Conservation (phyloP, 2,797 vertebrate species). For the Lepus townsendii region DNA sequence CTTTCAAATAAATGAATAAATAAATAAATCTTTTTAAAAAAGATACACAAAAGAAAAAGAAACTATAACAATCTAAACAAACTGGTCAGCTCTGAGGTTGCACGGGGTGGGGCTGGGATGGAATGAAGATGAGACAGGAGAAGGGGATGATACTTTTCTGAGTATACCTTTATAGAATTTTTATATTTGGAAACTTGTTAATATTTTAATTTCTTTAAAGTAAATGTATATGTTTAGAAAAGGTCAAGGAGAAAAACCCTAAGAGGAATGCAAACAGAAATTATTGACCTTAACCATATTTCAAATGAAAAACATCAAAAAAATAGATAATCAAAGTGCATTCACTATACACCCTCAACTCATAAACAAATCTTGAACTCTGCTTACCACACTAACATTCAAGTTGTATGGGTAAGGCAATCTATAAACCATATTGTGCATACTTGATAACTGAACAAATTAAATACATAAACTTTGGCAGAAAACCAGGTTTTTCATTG, state of each 20-base stretch:
- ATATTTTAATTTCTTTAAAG: constrained; percentile 32
- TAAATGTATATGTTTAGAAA: not conserved
- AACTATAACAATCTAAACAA: not conserved
- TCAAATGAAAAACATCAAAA: constrained; percentile 23
- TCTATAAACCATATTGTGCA: constrained; percentile 15
- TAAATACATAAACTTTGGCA: not conserved
- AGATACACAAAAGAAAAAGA: not conserved
- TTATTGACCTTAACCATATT: not conserved
- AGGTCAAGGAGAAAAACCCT: not conserved
- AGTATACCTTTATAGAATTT: not conserved
- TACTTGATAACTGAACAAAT: not conserved
- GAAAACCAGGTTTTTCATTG: not conserved
- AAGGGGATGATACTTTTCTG: not conserved
- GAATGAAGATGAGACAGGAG: not conserved
- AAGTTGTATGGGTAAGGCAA: not conserved
- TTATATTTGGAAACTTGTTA: not conserved
- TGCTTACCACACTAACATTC: not conserved
- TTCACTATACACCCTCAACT: not conserved
- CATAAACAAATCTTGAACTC: constrained; percentile 12
- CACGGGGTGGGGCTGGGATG: not conserved
- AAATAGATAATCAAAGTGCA: not conserved
- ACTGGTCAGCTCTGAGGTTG: not conserved
- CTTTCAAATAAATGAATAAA: too few species aligned
- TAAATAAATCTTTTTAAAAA: too few species aligned
- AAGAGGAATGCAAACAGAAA: constrained; percentile 31